Conservation (phyloP, 2,888 invertebrate genomes). For the Adelphocoris suturalis region DNA sequence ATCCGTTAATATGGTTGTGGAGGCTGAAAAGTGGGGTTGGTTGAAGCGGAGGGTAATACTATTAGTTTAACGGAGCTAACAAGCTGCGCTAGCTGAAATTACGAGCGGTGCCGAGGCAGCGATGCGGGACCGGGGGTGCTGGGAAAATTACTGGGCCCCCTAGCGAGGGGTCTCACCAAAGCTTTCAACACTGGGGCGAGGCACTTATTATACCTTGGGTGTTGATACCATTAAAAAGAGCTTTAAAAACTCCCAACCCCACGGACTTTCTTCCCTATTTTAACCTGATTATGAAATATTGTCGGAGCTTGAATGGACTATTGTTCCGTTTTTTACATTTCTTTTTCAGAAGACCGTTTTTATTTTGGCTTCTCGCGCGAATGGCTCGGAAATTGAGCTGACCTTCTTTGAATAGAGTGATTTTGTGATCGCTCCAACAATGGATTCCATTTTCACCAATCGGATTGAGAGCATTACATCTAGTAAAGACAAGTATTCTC, state of each 20-base stretch:
- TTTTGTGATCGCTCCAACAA: neutral
- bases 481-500: no score
- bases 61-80: conserved; percentile 63
- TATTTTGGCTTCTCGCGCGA: neutral
- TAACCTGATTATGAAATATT: conserved; percentile 20
- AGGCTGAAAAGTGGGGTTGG: conserved; percentile 28
- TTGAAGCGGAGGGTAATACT: conserved; percentile 28
- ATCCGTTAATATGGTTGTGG: conserved; percentile 47
- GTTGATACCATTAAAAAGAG: conserved; percentile 33
- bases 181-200: neutral
- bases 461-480: no score
- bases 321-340: neutral
- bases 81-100: conserved; percentile 62
- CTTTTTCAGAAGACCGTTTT: no score
- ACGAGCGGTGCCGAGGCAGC: neutral
- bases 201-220: conserved; percentile 22
- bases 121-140: neutral
- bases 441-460: neutral
- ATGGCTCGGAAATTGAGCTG: neutral
- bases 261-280: neutral
- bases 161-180: neutral
- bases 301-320: neutral
- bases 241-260: neutral
- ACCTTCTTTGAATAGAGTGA: neutral
- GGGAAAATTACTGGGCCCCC: conserved; percentile 34